Percentiles rank a stretch among this genome's conserved stretches.
Conservation (phyloP, 2,113 vertebrate species). For the Otis tarda region DNA sequence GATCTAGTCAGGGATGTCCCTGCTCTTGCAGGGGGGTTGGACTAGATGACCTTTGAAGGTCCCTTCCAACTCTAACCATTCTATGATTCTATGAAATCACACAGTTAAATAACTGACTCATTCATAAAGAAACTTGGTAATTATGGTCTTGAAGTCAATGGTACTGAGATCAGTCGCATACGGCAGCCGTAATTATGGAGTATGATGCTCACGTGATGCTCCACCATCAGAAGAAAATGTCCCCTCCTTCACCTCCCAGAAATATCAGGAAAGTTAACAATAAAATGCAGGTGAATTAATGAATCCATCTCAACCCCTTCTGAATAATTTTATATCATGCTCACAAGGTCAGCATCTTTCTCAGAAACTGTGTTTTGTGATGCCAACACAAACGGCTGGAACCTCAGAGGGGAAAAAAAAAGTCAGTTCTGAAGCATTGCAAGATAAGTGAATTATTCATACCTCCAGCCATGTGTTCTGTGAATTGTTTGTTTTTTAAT, state of each 20-base stretch:
- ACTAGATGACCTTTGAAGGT: no score
- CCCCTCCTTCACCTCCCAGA: neutral
- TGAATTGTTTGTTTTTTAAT: neutral
- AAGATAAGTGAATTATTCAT: slow-evolving; percentile 12
- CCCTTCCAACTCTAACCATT: no score
- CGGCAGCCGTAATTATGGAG: neutral
- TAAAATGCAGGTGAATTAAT: neutral
- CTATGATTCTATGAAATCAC: no score
- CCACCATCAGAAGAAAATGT: neutral
- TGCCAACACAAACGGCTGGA: neutral
- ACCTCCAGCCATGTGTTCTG: neutral
- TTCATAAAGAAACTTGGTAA: slow-evolving; percentile 27
- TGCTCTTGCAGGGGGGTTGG: no score
- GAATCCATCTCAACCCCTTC: neutral
- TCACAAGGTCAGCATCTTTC: neutral
- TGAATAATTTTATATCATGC: neutral
- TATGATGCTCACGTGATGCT: neutral
- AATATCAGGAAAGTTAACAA: neutral
- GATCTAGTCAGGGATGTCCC: no score
- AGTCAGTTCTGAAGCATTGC: neutral
- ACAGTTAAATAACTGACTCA: neutral
- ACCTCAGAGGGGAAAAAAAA: neutral
- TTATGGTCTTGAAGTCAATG: neutral
- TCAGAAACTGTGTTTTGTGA: neutral
- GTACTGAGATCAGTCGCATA: neutral